Conservation (phyloP, 2,113 vertebrate species). For the Heliornis fulica region DNA sequence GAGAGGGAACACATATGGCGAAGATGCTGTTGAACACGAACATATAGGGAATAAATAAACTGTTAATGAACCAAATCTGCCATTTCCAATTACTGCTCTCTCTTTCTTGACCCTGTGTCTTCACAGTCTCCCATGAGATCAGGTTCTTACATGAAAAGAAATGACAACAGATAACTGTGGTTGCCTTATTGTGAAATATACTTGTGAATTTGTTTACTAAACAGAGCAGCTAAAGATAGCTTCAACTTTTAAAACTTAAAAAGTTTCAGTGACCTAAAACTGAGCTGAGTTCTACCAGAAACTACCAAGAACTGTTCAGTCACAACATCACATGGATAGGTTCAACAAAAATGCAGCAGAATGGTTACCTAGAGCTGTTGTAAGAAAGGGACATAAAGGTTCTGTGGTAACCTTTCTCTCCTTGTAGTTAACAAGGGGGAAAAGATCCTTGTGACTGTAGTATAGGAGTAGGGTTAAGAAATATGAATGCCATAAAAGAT, state of each 20-base stretch:
- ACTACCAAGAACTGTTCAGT: background rate
- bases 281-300: background rate
- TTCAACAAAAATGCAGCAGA: background rate
- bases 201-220: background rate
- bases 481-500: background rate
- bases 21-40: background rate
- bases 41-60: conserved; percentile 6
- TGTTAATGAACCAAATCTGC: conserved; percentile 16
- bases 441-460: background rate
- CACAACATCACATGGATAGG: background rate
- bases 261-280: background rate
- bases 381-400: background rate
- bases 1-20: background rate
- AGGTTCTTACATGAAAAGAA: background rate
- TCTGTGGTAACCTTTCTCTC: background rate
- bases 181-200: background rate
- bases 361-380: background rate
- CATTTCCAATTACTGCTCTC: background rate
- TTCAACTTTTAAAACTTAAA: background rate
- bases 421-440: background rate
- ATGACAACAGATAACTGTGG: background rate
- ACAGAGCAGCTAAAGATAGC: background rate
- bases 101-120: background rate
- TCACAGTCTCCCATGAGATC: background rate
- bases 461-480: background rate